Conservation (phyloP, 2,113 vertebrate species). For the Pelodiscus sinensis region DNA sequence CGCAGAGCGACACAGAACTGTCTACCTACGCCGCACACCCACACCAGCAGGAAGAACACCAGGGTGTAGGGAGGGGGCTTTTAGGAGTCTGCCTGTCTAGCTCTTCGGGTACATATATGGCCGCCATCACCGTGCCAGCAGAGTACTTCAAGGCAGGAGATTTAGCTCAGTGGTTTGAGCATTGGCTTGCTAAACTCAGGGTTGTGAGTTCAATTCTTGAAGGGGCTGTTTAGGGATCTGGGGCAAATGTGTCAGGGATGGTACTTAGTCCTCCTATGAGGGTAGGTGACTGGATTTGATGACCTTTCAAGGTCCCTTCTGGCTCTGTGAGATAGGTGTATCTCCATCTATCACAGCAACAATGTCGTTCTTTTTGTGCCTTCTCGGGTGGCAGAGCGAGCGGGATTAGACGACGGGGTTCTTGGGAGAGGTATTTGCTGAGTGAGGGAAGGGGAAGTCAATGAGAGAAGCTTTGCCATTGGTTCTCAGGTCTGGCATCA, state of each 20-base stretch:
- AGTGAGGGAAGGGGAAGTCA: background rate
- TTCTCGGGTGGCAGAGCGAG: background rate
- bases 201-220: too few relatives aligned
- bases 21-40: background rate
- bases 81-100: background rate
- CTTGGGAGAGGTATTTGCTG: background rate
- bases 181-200: too few relatives aligned
- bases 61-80: background rate
- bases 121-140: background rate
- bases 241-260: too few relatives aligned
- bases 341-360: background rate
- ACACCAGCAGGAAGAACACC: background rate
- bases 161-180: too few relatives aligned
- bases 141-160: background rate
- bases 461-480: background rate
- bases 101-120: background rate
- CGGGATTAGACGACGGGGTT: background rate
- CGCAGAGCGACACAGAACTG: slow-evolving; percentile 34
- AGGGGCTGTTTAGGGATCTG: too few relatives aligned
- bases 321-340: too few relatives aligned
- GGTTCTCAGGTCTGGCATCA: background rate
- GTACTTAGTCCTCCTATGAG: too few relatives aligned
- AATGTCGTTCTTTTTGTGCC: background rate
- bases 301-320: too few relatives aligned
- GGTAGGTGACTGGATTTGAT: too few relatives aligned